These are phyloP conservation scores for Danaus plexippus DNA, from an alignment of 1,140 invertebrate genomes.

Conservation along the genomic window DNA sequence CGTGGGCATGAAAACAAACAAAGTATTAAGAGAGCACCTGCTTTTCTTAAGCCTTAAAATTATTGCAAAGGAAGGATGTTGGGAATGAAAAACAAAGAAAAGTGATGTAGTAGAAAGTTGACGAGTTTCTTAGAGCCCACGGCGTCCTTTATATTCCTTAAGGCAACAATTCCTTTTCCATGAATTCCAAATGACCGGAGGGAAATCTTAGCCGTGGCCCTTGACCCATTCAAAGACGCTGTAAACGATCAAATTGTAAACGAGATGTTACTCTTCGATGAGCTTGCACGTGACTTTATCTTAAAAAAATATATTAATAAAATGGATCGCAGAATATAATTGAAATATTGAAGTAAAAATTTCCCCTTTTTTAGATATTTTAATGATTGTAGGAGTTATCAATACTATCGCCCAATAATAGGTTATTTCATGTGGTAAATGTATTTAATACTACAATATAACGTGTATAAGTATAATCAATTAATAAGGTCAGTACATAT, in stretches of 20 bases:
- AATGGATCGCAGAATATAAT: too few species aligned
- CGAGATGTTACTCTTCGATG: slow-evolving; percentile 23
- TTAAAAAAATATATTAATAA: too few species aligned
- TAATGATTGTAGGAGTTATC: too few species aligned
- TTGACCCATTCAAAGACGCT: slow-evolving; percentile 67
- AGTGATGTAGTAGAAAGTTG: slow-evolving; percentile 43
- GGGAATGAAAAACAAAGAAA: slow-evolving; percentile 42
- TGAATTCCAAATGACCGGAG: slow-evolving; percentile 72
- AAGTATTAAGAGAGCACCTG: slow-evolving; percentile 29
- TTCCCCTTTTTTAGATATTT: too few species aligned
- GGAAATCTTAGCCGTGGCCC: slow-evolving; percentile 72
- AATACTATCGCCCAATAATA: too few species aligned
- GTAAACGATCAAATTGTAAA: slow-evolving; percentile 28
- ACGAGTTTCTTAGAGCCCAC: slow-evolving; percentile 58
- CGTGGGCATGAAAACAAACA: slow-evolving; percentile 12
- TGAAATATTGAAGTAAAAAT: too few species aligned
- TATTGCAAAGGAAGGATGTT: slow-evolving; percentile 33
- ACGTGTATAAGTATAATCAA: too few species aligned
- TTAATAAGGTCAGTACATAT: too few species aligned
- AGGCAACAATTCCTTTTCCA: slow-evolving; percentile 68
- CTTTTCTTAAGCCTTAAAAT: slow-evolving; percentile 37
- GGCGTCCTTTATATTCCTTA: slow-evolving; percentile 64
- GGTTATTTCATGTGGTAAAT: too few species aligned
- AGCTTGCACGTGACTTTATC: background rate
- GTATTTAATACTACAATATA: too few species aligned